These are phyloP conservation scores for Drosophila ambigua DNA, from an alignment of 1,140 invertebrate species.

Conservation along the genomic window DNA sequence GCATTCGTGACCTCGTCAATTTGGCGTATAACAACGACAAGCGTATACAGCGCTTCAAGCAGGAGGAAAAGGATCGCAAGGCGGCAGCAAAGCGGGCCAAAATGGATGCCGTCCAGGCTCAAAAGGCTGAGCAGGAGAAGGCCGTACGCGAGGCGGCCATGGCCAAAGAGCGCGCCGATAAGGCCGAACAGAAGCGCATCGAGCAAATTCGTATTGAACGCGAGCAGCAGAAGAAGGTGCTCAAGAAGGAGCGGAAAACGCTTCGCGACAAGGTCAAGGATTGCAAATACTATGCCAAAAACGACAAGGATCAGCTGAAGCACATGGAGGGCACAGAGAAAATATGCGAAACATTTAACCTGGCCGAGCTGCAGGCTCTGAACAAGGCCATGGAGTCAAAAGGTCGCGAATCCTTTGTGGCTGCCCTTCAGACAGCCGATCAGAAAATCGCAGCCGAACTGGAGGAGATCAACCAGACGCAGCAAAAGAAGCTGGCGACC, in stretches of 20 bases:
- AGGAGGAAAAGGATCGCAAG: slow-evolving; percentile 97
- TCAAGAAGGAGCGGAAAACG: slow-evolving; percentile 94
- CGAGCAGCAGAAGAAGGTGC: slow-evolving; percentile 91
- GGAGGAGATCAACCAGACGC: slow-evolving; percentile 83
- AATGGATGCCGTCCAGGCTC: slow-evolving; percentile 93
- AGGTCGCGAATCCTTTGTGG: slow-evolving; percentile 87
- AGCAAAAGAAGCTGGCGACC: slow-evolving; percentile 60
- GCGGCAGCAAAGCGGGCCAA: slow-evolving; percentile 94
- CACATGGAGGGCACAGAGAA: slow-evolving; percentile 96
- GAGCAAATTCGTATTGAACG: slow-evolving; percentile 94
- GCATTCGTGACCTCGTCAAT: slow-evolving; percentile 95
- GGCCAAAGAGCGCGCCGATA: slow-evolving; percentile 93
- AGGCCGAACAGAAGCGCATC: slow-evolving; percentile 90
- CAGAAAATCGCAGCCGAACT: slow-evolving; percentile 91
- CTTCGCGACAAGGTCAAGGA: slow-evolving; percentile 93
- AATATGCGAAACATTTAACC: slow-evolving; percentile 92
- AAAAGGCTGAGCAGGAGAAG: slow-evolving; percentile 93
- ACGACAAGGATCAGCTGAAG: slow-evolving; percentile 89
- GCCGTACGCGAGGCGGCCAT: slow-evolving; percentile 88
- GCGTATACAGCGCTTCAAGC: slow-evolving; percentile 95
- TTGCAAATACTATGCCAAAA: slow-evolving; percentile 93
- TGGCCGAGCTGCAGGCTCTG: slow-evolving; percentile 90
- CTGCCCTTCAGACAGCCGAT: slow-evolving; percentile 89
- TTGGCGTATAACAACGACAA: slow-evolving; percentile 97
- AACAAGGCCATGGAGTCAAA: slow-evolving; percentile 89